These are phyloP conservation scores for Glandiceps talaboti DNA, from an alignment of 53 echinoderm and acorn worm genomes.

Conservation along the genomic window DNA sequence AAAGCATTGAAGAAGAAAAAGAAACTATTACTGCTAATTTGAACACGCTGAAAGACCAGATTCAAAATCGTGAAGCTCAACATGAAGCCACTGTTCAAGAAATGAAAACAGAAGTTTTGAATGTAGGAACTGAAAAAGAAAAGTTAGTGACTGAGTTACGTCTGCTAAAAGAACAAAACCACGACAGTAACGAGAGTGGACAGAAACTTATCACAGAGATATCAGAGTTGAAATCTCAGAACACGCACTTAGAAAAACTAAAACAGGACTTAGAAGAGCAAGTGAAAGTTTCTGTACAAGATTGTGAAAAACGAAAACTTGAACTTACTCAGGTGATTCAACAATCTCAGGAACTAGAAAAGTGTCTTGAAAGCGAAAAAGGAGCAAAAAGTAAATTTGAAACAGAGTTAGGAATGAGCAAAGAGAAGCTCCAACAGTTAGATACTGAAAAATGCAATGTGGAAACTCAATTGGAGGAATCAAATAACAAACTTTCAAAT, in stretches of 20 bases:
- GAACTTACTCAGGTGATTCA: too few relatives aligned
- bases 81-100: not conserved
- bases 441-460: not conserved
- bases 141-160: conserved; percentile 14
- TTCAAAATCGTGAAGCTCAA: not conserved
- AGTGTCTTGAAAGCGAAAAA: too few relatives aligned
- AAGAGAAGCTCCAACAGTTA: not conserved
- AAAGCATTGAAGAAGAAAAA: conserved; percentile 1
- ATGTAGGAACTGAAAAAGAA: conserved; percentile 20
- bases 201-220: not conserved
- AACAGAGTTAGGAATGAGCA: not conserved
- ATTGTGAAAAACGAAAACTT: too few relatives aligned
- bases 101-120: conserved; percentile 4
- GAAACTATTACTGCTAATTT: not conserved
- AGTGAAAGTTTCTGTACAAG: not conserved
- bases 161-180: conserved; percentile 12
- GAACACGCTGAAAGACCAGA: not conserved
- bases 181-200: not conserved
- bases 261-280: conserved; percentile 21
- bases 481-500: not conserved
- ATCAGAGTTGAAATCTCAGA: conserved; percentile 4
- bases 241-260: conserved; percentile 23
- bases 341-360: too few relatives aligned
- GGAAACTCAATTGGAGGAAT: not conserved
- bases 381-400: too few relatives aligned